Percentiles rank a stretch among this genome's conserved stretches.
Conservation (phyloP, 2,888 invertebrate genomes). For the Tipula confusa region DNA sequence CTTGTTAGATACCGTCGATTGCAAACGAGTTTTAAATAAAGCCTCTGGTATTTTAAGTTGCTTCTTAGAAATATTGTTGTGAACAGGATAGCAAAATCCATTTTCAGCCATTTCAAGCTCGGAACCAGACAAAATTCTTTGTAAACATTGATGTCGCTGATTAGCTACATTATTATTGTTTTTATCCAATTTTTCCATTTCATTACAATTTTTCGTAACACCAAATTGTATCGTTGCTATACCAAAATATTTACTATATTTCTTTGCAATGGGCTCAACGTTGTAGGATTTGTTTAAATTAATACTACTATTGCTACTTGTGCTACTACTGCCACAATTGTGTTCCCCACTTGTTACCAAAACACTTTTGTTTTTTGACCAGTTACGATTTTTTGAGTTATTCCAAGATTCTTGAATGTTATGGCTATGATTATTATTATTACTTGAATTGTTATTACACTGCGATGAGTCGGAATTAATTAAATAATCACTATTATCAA, state of each 20-base stretch:
- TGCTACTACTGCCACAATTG: neutral
- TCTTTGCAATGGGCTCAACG: conserved; percentile 38
- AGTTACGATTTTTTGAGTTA: neutral
- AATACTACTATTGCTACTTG: neutral
- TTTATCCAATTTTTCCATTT: neutral
- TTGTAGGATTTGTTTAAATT: neutral
- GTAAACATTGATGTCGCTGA: neutral
- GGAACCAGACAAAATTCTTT: neutral
- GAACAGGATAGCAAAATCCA: neutral
- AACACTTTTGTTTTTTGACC: conserved; percentile 7
- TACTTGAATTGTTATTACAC: neutral
- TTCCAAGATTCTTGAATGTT: neutral
- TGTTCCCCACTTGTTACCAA: neutral
- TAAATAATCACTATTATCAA: neutral
- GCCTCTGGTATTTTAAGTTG: no score
- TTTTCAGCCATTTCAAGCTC: neutral
- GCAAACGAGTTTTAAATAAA: no score
- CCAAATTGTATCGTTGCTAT: conserved; percentile 32
- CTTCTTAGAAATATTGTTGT: no score
- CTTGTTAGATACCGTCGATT: neutral
- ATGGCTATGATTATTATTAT: neutral
- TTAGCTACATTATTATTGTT: neutral
- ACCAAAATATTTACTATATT: conserved; percentile 46
- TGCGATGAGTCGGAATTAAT: neutral
- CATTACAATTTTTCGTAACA: neutral